Evolutionary conservation across 1,140 invertebrate species (phyloP).

Genomic region (Diuraphis noxia): DNA sequence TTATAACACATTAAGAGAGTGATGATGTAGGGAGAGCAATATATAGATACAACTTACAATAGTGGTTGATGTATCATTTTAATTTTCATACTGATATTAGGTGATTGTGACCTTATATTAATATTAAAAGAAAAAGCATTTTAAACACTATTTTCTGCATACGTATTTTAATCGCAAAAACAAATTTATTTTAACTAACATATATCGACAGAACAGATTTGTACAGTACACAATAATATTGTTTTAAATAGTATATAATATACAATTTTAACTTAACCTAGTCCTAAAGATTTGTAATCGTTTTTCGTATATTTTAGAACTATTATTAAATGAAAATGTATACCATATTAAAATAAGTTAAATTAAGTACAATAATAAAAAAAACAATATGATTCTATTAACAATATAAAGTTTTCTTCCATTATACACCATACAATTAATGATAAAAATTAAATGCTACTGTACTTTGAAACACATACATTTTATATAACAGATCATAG

Average conservation of each 20-base stretch:
- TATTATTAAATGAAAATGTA: conserved; percentile 16
- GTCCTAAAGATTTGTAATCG: conserved; percentile 18
- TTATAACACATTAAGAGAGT: neutral
- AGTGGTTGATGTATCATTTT: neutral
- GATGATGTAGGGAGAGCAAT: no score
- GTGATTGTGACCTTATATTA: neutral
- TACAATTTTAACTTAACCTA: neutral
- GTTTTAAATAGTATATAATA: conserved; percentile 1
- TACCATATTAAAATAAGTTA: conserved; percentile 13
- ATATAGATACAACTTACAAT: neutral
- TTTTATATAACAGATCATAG: neutral
- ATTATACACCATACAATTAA: conserved; percentile 7
- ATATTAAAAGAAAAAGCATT: neutral
- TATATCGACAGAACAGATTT: conserved; percentile 31
- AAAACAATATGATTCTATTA: conserved; percentile 21
- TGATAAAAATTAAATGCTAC: conserved; percentile 27
- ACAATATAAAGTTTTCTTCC: conserved; percentile 8
- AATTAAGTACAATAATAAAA: conserved; percentile 40
- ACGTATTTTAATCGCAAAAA: conserved; percentile 38
- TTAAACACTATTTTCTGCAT: neutral
- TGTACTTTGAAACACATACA: conserved; percentile 10
- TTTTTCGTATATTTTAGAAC: neutral
- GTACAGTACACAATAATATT: conserved; percentile 9
- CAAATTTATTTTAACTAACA: conserved; percentile 43
- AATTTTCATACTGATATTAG: neutral